These are phyloP conservation scores for Brachyptera risi DNA, from an alignment of 2,888 invertebrate species.

Conservation along the genomic window DNA sequence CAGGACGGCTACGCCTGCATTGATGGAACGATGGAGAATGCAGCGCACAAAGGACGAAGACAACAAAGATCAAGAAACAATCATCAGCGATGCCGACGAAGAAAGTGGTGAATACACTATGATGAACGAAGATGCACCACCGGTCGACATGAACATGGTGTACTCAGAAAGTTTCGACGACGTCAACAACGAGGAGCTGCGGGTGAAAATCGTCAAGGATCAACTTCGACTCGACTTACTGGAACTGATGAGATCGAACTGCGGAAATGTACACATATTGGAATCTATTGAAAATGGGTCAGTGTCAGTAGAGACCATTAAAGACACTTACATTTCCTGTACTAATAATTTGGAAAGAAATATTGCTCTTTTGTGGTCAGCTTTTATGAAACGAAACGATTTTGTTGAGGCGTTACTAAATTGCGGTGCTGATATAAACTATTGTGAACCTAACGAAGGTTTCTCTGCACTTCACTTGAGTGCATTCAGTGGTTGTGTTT, in stretches of 20 bases:
- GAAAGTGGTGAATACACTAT: constrained; percentile 42
- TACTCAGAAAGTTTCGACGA: constrained; percentile 60
- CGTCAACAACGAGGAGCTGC: constrained; percentile 38
- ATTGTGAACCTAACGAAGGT: constrained; percentile 66
- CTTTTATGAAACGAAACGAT: constrained; percentile 66
- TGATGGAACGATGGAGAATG: background rate
- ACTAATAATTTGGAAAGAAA: constrained; percentile 66
- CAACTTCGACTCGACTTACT: constrained; percentile 67
- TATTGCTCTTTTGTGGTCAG: constrained; percentile 67
- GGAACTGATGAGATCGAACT: constrained; percentile 66
- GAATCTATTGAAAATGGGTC: constrained; percentile 71
- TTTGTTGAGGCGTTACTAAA: constrained; percentile 59
- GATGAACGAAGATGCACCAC: constrained; percentile 75
- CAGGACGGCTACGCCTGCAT: background rate
- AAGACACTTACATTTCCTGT: constrained; percentile 48
- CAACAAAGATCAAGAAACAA: background rate
- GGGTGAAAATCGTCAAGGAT: constrained; percentile 50
- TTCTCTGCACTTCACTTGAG: constrained; percentile 68
- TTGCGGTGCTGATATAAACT: constrained; percentile 66
- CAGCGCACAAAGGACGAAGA: background rate
- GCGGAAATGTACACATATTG: constrained; percentile 62
- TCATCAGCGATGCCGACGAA: constrained; percentile 2
- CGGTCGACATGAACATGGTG: constrained; percentile 74
- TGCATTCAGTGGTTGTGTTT: constrained; percentile 72
- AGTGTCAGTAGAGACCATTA: constrained; percentile 55